phyloP scores from a whole-genome alignment of 1,140 invertebrate genomes.

The Fragariocoptes setiger region DNA sequence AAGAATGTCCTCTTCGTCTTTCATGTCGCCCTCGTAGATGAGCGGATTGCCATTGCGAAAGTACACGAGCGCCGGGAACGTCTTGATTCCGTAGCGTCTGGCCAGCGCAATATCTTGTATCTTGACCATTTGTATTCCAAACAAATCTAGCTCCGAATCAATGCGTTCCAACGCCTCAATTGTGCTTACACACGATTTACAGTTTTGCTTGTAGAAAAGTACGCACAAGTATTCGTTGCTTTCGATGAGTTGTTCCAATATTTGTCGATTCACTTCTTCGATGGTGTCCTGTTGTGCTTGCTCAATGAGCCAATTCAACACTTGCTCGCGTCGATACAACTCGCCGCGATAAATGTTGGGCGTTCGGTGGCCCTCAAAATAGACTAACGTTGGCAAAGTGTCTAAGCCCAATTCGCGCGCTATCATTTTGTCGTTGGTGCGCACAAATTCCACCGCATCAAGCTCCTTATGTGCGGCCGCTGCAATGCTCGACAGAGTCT shows the following conservation, averaged over 20 bases:
- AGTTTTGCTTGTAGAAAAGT: conserved; percentile 71
- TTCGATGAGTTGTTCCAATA: conserved; percentile 62
- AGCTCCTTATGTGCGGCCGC: too few relatives aligned
- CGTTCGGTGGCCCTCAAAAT: conserved; percentile 35
- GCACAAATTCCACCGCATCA: not conserved
- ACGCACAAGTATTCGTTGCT: conserved; percentile 68
- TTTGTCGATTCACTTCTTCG: conserved; percentile 62
- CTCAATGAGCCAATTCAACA: conserved; percentile 54
- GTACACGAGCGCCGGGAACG: conserved; percentile 41
- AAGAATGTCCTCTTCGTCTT: conserved; percentile 14
- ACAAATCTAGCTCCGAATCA: conserved; percentile 68
- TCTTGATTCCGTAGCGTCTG: conserved; percentile 59
- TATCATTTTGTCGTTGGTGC: conserved; percentile 30
- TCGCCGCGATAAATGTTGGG: conserved; percentile 23
- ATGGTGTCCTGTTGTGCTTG: conserved; percentile 72
- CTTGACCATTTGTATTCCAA: conserved; percentile 73
- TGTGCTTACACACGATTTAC: conserved; percentile 65
- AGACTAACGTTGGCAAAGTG: conserved; percentile 60
- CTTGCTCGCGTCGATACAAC: conserved; percentile 61
- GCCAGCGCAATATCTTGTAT: conserved; percentile 54
- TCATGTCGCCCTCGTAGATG: conserved; percentile 36
- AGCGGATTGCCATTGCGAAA: conserved; percentile 74
- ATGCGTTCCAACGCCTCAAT: conserved; percentile 58
- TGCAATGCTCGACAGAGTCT: too few relatives aligned
- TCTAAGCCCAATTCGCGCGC: conserved; percentile 47